These are phyloP conservation scores for Rhagoletis pomonella DNA, from an alignment of 1,140 invertebrate genomes.

Conservation along the genomic window DNA sequence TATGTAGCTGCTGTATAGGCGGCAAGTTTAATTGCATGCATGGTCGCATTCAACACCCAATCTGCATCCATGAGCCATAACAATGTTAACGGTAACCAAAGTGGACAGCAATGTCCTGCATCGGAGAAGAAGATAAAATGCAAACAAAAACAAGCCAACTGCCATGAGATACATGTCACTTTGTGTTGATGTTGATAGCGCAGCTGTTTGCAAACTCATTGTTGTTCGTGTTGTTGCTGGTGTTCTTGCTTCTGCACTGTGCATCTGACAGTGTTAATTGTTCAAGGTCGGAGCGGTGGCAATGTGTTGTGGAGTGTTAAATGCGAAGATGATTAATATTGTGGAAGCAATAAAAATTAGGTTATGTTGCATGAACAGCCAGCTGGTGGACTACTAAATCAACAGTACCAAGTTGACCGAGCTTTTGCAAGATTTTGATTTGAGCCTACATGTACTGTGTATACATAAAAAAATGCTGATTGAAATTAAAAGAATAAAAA, in stretches of 20 bases:
- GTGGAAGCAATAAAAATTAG: neutral
- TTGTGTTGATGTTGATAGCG: neutral
- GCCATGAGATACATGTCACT: neutral
- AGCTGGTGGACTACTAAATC: too few species aligned
- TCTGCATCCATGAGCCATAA: neutral
- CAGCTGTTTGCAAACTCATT: too few species aligned
- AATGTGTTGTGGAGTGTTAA: neutral
- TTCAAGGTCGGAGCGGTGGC: neutral
- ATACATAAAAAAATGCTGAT: too few species aligned
- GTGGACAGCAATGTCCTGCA: neutral
- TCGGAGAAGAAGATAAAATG: too few species aligned
- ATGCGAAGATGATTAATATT: neutral
- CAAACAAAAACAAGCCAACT: neutral
- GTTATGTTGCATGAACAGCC: too few species aligned
- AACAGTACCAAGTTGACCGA: too few species aligned
- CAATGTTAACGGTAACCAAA: conserved; percentile 19
- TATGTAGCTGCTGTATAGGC: neutral
- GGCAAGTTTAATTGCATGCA: conserved; percentile 1
- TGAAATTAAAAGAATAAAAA: too few species aligned
- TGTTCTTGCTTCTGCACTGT: too few species aligned
- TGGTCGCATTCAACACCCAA: neutral
- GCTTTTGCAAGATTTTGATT: too few species aligned
- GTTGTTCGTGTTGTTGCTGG: too few species aligned
- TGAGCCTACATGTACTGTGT: too few species aligned
- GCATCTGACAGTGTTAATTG: neutral